Evolutionary conservation across 35 echinoderm and acorn worm genomes (phyloP), one percentile per base, ranked within the genome.

Genomic region (Lytechinus variegatus): DNA sequence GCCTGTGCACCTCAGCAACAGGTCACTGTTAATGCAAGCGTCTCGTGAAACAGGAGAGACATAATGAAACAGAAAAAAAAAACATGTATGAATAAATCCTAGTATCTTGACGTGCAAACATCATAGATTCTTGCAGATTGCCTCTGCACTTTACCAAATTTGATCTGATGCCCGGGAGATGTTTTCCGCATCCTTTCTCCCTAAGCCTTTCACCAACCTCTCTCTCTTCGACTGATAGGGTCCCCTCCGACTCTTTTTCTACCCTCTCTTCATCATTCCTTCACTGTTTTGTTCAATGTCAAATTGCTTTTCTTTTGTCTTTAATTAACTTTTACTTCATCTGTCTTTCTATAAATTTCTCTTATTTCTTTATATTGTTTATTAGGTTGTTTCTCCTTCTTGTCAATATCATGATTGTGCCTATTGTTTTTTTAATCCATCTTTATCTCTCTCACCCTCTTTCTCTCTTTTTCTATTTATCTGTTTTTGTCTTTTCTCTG

Each of bases 141-240:
- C 92, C 92, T 93, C 54, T 57, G 92, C 54, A 93, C 92, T 93
- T 93, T 57, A 57, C 54, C 28, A 93, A 93, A 93, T 93, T 93
- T 93, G 92, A 93, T 93, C 52, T 54, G 53, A 57, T 93, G 92
- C 92, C 92, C 92, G n/a, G 6, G 52, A 93, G 92, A 55, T 57
- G 57, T 93, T 93, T 93, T 93, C 11, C 27, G 54, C n/a, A 93
- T 55, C n/a, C 52, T 54, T 28, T 54, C 27, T 54, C 54, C 52
- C 7, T 53, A 13, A 56, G 53, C 52, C 12, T 90, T 12, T 90
- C 88, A 54, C 28, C 16, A 21, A 90, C 28, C 9, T 54, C 52
- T 54, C 3, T 52, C 28, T 90, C 52, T 44, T 52, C 16, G 21
- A 52, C 88, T 44, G 29, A 54, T 44, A 52, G 88, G 12, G 2